Conservation (phyloP, 2,888 invertebrate species). For the Leucozona laternaria region DNA sequence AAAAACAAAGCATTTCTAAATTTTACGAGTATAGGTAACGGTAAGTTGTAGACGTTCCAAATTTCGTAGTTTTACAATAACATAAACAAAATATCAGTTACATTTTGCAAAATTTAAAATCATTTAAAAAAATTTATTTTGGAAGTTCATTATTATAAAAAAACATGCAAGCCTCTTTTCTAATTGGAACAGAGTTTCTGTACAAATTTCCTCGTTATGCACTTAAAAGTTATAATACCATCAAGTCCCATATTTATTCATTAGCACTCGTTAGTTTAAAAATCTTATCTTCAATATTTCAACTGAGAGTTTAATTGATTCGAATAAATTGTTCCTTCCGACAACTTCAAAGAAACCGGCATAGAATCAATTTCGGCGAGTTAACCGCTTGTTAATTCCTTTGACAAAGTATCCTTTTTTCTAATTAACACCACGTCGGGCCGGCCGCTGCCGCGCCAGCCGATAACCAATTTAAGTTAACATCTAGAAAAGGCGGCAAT, state of each 20-base stretch:
- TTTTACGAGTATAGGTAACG: too few species aligned
- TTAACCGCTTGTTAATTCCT: slow-evolving; percentile 7
- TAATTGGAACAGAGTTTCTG: too few species aligned
- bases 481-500: slow-evolving; percentile 2
- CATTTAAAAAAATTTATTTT: too few species aligned
- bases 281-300: slow-evolving; percentile 17
- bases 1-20: too few species aligned
- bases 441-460: neutral
- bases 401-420: slow-evolving; percentile 21
- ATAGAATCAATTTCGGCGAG: slow-evolving; percentile 41
- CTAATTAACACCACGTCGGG: too few species aligned
- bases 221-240: neutral
- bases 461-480: slow-evolving; percentile 43
- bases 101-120: too few species aligned
- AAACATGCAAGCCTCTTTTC: too few species aligned
- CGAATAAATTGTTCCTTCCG: slow-evolving; percentile 15
- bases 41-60: too few species aligned
- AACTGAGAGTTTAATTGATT: slow-evolving; percentile 13
- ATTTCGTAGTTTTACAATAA: too few species aligned
- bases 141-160: too few species aligned
- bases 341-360: slow-evolving; percentile 28
- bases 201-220: neutral
- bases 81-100: too few species aligned
- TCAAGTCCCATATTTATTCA: neutral
- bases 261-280: slow-evolving; percentile 26